Evolutionary conservation across 2,797 vertebrate genomes (phyloP).

Genomic region (Mormyrus hasselquistii): DNA sequence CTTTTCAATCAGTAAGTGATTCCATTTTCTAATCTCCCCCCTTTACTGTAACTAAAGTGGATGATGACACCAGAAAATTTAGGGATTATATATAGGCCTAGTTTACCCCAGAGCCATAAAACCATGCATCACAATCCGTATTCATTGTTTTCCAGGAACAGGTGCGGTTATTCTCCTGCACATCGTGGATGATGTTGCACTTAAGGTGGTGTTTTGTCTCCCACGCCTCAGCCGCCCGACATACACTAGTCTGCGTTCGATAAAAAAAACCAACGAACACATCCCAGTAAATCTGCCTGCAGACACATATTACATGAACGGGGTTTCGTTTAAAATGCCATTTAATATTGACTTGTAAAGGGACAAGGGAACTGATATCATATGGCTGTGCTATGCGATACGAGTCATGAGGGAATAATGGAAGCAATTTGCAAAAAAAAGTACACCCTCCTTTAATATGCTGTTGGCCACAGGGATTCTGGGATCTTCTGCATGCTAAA

Average conservation of each 20-base stretch:
- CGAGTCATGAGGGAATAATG: not conserved
- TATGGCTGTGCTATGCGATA: not conserved
- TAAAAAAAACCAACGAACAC: not conserved
- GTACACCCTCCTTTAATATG: not conserved
- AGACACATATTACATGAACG: not conserved
- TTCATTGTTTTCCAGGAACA: not conserved
- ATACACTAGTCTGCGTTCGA: not conserved
- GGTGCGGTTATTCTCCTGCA: not conserved
- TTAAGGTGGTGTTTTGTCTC: constrained; percentile 9
- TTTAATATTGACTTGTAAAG: not conserved
- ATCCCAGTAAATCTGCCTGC: not conserved
- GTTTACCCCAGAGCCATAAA: not conserved
- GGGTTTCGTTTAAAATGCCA: not conserved
- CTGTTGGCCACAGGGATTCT: not conserved
- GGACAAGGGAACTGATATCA: not conserved
- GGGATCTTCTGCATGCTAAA: not conserved
- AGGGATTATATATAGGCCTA: not conserved
- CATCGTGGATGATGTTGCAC: not conserved
- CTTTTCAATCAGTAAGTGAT: not conserved
- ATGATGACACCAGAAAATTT: not conserved
- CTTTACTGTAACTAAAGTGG: not conserved
- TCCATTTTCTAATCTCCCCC: not conserved
- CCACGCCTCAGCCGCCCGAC: not conserved
- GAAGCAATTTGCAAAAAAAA: not conserved
- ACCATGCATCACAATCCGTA: not conserved